These are phyloP conservation scores for Drosophila prolongata DNA, from an alignment of 2,888 invertebrate species.

Conservation along the genomic window DNA sequence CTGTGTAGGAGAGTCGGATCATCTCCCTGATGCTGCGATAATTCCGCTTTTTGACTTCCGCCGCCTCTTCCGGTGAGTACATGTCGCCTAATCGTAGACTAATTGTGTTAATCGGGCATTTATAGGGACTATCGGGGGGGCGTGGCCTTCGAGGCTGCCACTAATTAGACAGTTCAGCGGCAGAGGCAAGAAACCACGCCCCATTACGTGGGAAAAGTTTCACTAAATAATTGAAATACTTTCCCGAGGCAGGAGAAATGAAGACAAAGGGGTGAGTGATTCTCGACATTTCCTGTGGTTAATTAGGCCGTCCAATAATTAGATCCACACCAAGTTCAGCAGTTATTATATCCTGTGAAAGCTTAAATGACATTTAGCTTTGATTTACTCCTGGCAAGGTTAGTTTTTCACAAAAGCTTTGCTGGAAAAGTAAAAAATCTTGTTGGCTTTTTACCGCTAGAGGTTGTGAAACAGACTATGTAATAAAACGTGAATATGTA, in stretches of 20 bases:
- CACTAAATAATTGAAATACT: conserved; percentile 63
- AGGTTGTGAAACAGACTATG: not conserved
- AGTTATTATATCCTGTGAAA: conserved; percentile 1
- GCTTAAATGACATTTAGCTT: not conserved
- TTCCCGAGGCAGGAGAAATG: not conserved
- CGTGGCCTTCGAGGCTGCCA: conserved; percentile 23
- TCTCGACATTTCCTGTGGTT: conserved; percentile 10
- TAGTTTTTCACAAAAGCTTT: not conserved
- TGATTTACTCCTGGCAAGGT: not conserved
- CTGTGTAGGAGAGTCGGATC: conserved; percentile 53
- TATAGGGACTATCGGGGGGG: conserved; percentile 58
- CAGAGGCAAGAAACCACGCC: conserved; percentile 52
- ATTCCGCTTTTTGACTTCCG: conserved; percentile 55
- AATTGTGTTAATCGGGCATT: conserved; percentile 54
- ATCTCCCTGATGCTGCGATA: conserved; percentile 66
- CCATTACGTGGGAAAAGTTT: conserved; percentile 57
- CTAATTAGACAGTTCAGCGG: conserved; percentile 52
- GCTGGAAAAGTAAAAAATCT: not conserved
- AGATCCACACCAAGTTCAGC: conserved; percentile 7
- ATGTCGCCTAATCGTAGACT: conserved; percentile 61
- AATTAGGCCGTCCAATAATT: conserved; percentile 23
- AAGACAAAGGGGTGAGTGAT: conserved; percentile 12
- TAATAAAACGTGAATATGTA: too few relatives aligned
- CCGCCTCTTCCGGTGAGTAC: conserved; percentile 61
- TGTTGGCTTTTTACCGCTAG: not conserved